These are phyloP conservation scores for Marisa cornuarietis DNA, from an alignment of 1,140 invertebrate genomes.

Conservation along the genomic window DNA sequence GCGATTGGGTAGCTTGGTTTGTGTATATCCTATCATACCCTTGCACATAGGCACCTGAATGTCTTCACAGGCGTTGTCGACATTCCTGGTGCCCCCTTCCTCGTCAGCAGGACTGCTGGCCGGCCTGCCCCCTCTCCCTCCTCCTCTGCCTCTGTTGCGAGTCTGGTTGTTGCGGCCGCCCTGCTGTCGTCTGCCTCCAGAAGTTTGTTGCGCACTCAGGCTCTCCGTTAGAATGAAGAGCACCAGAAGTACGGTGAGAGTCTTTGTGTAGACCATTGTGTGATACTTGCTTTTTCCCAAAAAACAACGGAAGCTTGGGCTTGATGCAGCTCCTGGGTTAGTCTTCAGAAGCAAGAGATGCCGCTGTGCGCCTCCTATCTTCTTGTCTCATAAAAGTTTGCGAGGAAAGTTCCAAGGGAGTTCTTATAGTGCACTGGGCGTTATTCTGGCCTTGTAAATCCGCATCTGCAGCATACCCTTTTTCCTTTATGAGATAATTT, in stretches of 20 bases:
- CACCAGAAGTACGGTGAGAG: neutral
- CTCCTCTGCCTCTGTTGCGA: neutral
- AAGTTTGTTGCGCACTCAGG: neutral
- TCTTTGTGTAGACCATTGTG: conserved; percentile 8
- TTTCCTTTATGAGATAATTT: too few relatives aligned
- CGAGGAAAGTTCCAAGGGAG: too few relatives aligned
- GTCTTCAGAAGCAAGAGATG: too few relatives aligned
- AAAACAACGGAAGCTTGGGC: too few relatives aligned
- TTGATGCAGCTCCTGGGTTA: too few relatives aligned
- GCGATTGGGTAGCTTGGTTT: conserved; percentile 41
- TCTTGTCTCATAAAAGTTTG: too few relatives aligned
- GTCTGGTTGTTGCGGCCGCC: neutral
- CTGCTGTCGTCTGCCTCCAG: too few relatives aligned
- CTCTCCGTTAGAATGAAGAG: neutral
- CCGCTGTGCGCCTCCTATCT: too few relatives aligned
- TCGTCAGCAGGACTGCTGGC: neutral
- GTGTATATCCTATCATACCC: conserved; percentile 42
- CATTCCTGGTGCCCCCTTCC: neutral
- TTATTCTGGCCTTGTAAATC: too few relatives aligned
- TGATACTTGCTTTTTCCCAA: too few relatives aligned
- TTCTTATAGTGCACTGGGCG: too few relatives aligned
- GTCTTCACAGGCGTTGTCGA: conserved; percentile 22
- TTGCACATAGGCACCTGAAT: conserved; percentile 50
- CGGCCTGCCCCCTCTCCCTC: neutral
- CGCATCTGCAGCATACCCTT: too few relatives aligned